These are phyloP conservation scores for Ichneumoninae sp. DNA, from an alignment of 2,888 invertebrate species.

Conservation along the genomic window DNA sequence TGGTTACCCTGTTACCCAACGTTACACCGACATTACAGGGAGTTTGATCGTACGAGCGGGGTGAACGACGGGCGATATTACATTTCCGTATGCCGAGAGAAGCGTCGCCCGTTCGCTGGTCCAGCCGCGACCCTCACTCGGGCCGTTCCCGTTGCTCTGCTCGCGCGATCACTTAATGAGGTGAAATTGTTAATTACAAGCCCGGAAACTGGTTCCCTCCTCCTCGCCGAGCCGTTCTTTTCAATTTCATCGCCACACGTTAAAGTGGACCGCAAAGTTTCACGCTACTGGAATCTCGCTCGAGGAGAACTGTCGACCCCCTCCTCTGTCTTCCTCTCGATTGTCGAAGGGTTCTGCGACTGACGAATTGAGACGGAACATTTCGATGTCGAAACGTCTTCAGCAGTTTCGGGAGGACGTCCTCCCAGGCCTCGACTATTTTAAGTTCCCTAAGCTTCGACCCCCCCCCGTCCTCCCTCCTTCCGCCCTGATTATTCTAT, in stretches of 20 bases:
- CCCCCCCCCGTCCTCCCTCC: too few relatives aligned
- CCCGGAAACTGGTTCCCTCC: constrained; percentile 26
- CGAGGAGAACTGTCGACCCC: constrained; percentile 10
- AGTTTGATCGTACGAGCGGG: constrained; percentile 25
- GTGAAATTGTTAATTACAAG: constrained; percentile 55
- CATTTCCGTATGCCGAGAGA: constrained; percentile 56
- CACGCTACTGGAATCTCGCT: not conserved
- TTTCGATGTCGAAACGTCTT: constrained; percentile 21
- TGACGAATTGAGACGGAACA: constrained; percentile 20
- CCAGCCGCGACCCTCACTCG: constrained; percentile 27
- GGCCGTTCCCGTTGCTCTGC: not conserved
- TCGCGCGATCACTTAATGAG: constrained; percentile 43
- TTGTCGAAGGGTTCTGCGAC: not conserved
- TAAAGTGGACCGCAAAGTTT: not conserved
- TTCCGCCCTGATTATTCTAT: not conserved
- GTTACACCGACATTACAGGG: constrained; percentile 24
- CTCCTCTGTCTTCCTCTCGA: constrained; percentile 14
- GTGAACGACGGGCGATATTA: constrained; percentile 48
- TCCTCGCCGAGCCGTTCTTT: not conserved
- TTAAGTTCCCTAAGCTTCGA: too few relatives aligned
- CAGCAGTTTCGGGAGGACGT: not conserved
- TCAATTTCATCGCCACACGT: constrained; percentile 6
- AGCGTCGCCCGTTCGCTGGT: constrained; percentile 15
- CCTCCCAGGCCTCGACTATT: too few relatives aligned
- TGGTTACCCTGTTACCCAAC: constrained; percentile 44